Base-by-base conservation (phyloP, 2,113 vertebrate genomes). In the Sceloporus tristichus region DNA sequence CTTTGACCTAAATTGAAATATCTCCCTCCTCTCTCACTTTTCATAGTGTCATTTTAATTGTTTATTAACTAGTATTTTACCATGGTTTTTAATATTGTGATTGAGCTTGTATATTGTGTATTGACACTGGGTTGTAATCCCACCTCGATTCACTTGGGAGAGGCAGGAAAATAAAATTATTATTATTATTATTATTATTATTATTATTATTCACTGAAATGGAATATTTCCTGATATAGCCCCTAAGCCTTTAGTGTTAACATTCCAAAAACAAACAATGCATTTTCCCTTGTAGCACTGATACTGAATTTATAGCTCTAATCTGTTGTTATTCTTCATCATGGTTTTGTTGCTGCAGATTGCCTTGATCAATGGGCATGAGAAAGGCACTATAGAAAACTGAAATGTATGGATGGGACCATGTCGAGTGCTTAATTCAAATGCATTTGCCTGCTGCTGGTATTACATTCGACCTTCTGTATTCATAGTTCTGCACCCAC, bases 141-240 rank as follows among this genome's bases (percentile, higher is more conserved):
- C 34, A 34, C 34, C 34, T 34, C 34, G 34, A 34, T 34, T 34
- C 34, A 34, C 34, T 34, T 34, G 34, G 34, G 34, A 34, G 34
- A 34, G 34, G 34, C 34, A 34, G 34, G 34, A 34, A 34, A 34
- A 34, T 34, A 34, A 34, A 34, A 34, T 34, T 34, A 34, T 34
- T 34, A 34, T 34, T 34, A 34, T 34, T 34, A 34, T 34, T 34
- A 34, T 34, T 34, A 34, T 34, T 34, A 34, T 34, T 34, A 34
- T 34, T 34, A 34, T 34, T 34, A 34, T 34, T 34, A 34, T 34
- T 34, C 16, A 62, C 87, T 78, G 86, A 84, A 84, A 87, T 90
- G 79, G 81, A 86, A 66, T 88, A 68, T 8, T 56, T 79, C 54
- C 71, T 13, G 73, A 56, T 84, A 0, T 0, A 88, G 42, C 23